Evolutionary conservation across 2,797 vertebrate genomes (phyloP), one percentile per base, ranked within the genome.

Genomic region (Trematomus bernacchii): DNA sequence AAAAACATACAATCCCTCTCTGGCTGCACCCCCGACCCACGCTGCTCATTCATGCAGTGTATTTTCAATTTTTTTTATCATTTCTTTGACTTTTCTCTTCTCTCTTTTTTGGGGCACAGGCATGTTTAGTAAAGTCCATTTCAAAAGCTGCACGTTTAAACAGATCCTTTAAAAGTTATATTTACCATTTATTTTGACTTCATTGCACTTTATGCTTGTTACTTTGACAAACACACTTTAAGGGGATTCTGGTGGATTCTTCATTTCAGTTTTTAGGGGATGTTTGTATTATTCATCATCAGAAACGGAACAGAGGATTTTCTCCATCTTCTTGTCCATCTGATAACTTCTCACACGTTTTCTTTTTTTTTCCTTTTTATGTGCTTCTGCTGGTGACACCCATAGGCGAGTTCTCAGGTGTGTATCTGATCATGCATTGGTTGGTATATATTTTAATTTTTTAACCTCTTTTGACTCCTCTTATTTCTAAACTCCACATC

Each of bases 351-450:
- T 97, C 95, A 97, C 84, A 75, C 90, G 89, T 97, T 94, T 94
- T 91, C 80, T 92, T 95, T 94, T 83, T 89, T 57, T 57, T 66
- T 84, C 83, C 65, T 83, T 90, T 91, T 90, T 95, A 91, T 96
- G 93, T 96, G 96, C 96, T 95, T 96, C 95, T 94, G 94, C 96
- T 94, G 97, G 96, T 94, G 94, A 91, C 93, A 88, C 94, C 93
- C 93, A 69, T 97, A 99, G 98, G 98, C 94, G 98, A 99, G 95
- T 99, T 99, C 95, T 99, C 98, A 99, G 98, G 98, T 99, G 96
- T 96, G 98, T 99, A 98, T 97, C 91, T 91, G 83, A 94, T 89
- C 90, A 89, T 87, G 86, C 73, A 58, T 92, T 83, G 91, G 82
- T 91, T 93, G 86, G 77, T 91, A 88, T 90, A 42, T 80, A 64